Conservation (phyloP, 2,113 vertebrate genomes). For the Rallus limicola region DNA sequence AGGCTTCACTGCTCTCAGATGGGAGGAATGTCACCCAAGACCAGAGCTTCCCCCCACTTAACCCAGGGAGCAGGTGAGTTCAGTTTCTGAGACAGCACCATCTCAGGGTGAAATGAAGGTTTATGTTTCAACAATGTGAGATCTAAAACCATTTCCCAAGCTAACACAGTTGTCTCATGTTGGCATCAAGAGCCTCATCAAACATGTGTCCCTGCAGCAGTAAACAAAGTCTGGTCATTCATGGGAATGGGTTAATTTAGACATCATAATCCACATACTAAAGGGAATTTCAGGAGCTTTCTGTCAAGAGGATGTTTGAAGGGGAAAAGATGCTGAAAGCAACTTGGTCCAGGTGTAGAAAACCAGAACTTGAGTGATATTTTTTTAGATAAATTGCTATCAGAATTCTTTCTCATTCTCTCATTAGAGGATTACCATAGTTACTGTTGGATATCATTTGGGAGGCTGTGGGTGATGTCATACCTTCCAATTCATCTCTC, state of each 20-base stretch:
- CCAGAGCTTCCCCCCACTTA: background rate
- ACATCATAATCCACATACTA: background rate
- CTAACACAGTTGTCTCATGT: background rate
- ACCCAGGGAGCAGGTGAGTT: slow-evolving; percentile 71
- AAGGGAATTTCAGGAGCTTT: background rate
- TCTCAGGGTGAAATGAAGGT: background rate
- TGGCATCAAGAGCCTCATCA: background rate
- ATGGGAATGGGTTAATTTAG: background rate
- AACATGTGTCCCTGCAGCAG: background rate
- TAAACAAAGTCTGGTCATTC: background rate
- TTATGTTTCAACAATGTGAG: background rate
- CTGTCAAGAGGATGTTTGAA: background rate
- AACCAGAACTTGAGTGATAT: background rate
- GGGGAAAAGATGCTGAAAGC: background rate
- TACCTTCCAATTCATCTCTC: background rate
- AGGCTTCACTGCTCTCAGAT: background rate
- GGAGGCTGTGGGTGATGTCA: background rate
- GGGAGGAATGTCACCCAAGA: background rate
- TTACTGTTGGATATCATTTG: background rate
- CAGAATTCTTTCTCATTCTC: background rate
- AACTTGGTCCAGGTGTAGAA: background rate
- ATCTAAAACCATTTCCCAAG: background rate
- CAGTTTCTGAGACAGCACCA: background rate
- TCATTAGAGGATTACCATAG: background rate
- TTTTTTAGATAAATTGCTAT: background rate